phyloP scores from a whole-genome alignment of 2,113 vertebrate genomes.

The Aviceda subcristata region DNA sequence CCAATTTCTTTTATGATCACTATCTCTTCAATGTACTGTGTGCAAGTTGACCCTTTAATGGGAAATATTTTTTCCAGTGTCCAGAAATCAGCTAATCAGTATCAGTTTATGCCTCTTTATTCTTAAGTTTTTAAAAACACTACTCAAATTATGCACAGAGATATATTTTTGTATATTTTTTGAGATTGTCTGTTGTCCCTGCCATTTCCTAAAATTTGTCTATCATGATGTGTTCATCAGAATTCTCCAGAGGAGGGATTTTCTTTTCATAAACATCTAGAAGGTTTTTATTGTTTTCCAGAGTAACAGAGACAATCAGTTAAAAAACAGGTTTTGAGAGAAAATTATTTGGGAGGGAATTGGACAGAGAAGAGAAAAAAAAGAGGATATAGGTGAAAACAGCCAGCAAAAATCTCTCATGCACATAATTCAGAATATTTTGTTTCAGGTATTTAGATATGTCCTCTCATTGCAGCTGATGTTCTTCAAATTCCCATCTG shows the following conservation, averaged over 20 bases:
- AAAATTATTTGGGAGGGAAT: background rate
- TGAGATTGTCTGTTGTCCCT: background rate
- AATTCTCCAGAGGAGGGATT: background rate
- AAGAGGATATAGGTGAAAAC: background rate
- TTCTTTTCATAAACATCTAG: background rate
- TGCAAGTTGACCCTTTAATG: background rate
- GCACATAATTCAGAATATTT: background rate
- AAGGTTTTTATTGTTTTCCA: background rate
- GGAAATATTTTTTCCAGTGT: background rate
- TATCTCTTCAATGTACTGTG: background rate
- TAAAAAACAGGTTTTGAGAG: background rate
- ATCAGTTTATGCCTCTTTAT: background rate
- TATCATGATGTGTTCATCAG: background rate
- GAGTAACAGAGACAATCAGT: background rate
- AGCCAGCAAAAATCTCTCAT: background rate
- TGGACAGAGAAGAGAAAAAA: background rate
- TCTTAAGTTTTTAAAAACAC: background rate
- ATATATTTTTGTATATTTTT: background rate
- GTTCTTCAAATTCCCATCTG: background rate
- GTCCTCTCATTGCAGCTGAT: background rate
- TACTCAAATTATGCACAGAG: background rate
- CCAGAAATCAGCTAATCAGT: background rate
- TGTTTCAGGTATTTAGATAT: background rate
- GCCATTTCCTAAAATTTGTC: background rate
- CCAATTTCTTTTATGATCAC: background rate